These are phyloP conservation scores for Agriopis aurantiaria DNA, from an alignment of 2,888 invertebrate genomes.

Conservation along the genomic window DNA sequence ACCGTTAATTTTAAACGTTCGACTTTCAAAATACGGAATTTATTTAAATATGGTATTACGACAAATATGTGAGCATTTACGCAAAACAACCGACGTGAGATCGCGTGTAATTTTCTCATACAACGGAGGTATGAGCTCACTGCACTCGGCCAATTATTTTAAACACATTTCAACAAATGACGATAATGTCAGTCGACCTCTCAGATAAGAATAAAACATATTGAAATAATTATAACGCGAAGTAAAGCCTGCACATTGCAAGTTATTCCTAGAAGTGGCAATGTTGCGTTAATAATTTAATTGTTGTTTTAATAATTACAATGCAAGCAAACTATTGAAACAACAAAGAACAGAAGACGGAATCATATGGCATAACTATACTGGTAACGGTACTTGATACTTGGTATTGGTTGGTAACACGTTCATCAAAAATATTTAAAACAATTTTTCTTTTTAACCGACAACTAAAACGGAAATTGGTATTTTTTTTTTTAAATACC, in stretches of 20 bases:
- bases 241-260: conserved; percentile 4
- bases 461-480: no score
- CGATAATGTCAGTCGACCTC: conserved; percentile 79
- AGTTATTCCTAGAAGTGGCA: conserved; percentile 2
- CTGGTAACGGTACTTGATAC: no score
- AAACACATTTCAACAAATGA: conserved; percentile 86
- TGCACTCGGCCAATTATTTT: conserved; percentile 83
- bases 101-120: conserved; percentile 83
- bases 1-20: conserved; percentile 60
- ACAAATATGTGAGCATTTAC: conserved; percentile 85
- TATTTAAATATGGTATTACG: conserved; percentile 72
- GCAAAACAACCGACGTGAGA: conserved; percentile 72
- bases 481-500: no score
- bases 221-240: conserved; percentile 61
- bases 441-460: no score
- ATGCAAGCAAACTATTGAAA: no score
- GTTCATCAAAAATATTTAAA: no score
- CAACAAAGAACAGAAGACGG: no score
- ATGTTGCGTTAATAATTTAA: not conserved
- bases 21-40: conserved; percentile 54
- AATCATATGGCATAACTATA: no score
- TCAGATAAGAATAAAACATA: conserved; percentile 72
- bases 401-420: no score
- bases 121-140: conserved; percentile 77
- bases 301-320: no score